Percentiles rank a stretch among this genome's conserved stretches.
Conservation (phyloP, 1,140 invertebrate species). For the Babylonia areolata region DNA sequence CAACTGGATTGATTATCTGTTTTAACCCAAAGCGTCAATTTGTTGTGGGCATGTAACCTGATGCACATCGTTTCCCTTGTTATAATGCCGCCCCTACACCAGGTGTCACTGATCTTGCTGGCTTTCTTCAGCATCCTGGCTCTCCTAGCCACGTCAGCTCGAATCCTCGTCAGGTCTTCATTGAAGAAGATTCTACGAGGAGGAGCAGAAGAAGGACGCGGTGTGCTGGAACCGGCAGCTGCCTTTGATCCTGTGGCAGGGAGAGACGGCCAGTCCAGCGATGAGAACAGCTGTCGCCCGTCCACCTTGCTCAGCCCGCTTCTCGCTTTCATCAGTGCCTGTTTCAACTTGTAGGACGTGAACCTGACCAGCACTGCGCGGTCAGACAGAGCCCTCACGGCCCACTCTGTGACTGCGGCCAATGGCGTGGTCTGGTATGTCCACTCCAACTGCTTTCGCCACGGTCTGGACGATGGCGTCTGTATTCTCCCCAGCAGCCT, state of each 20-base stretch:
- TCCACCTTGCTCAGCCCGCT: background rate
- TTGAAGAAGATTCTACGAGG: constrained; percentile 22
- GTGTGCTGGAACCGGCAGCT: background rate
- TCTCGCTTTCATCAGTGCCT: background rate
- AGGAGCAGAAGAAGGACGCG: background rate
- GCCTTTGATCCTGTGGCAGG: background rate
- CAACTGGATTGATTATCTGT: too few species aligned
- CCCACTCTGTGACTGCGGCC: background rate
- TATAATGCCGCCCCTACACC: constrained; percentile 18
- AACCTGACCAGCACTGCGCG: background rate
- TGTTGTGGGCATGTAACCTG: background rate
- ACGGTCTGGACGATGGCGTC: background rate
- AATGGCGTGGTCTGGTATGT: background rate
- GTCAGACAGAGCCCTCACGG: background rate
- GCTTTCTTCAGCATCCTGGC: constrained; percentile 1
- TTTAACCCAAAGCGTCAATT: background rate
- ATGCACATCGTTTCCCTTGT: background rate
- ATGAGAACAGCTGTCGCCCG: background rate
- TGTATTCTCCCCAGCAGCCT: background rate
- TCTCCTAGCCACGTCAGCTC: background rate
- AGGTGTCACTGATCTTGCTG: constrained; percentile 1
- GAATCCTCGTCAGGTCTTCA: constrained; percentile 13
- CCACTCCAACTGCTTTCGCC: background rate
- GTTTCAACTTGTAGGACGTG: background rate
- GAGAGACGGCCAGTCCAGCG: background rate